phyloP scores from a whole-genome alignment of 2,113 vertebrate genomes.

The Cepphus grylle region DNA sequence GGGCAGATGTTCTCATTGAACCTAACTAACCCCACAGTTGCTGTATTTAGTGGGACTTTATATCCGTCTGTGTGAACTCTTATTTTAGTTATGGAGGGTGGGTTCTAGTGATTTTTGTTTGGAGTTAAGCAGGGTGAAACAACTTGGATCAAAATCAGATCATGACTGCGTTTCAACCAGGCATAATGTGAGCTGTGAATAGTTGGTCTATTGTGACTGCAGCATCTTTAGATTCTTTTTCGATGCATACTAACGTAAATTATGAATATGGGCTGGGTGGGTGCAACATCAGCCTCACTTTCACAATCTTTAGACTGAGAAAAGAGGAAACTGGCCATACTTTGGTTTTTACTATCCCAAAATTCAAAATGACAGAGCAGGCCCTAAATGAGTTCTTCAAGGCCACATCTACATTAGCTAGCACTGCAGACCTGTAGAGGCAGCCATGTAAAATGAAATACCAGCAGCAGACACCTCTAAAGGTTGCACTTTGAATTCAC shows the following conservation, averaged over 20 bases:
- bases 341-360: background rate
- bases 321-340: background rate
- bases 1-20: background rate
- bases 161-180: background rate
- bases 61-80: background rate
- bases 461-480: background rate
- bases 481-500: background rate
- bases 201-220: background rate
- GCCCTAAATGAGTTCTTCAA: background rate
- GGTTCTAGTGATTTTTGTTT: background rate
- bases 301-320: background rate
- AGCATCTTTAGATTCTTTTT: background rate
- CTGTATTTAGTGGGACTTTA: background rate
- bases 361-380: background rate
- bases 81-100: background rate
- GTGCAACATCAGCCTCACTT: background rate
- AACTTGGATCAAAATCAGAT: background rate
- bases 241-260: background rate
- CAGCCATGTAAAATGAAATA: background rate
- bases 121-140: background rate
- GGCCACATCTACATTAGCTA: background rate
- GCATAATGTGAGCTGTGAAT: background rate
- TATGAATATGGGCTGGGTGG: background rate
- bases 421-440: background rate
- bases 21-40: background rate